Evolutionary conservation across 2,888 invertebrate genomes (phyloP), one percentile per base, ranked within the genome.

Genomic region (Branchellion lobata): DNA sequence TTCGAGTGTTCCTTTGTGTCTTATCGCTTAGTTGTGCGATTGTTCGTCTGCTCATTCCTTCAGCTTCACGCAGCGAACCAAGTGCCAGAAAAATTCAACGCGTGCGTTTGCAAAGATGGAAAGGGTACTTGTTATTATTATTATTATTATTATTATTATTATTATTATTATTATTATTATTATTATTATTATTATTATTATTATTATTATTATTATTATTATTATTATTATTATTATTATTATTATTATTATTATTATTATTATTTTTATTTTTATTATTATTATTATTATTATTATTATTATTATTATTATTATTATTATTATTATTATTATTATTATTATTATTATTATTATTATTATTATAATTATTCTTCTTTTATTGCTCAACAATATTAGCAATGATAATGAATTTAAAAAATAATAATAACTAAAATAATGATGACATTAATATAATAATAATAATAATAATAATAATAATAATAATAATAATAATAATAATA

Each of bases 191-290:
- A 74, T 74, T 11, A 74, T 74, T 11, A 40, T 74, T 11, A 74
- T 74, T 11, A 74, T 40, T 74, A 74, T 74, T 40, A 74, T 74
- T 40, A 74, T 74, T 40, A 40, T 74, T 40, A 74, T 74, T 40
- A 74, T 74, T 74, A 74, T 74, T 40, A 74, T 74, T 40, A 40
- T 74, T 40, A 40, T 74, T 40, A 74, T 74, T 40, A 74, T 74
- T 74, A 74, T 34, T 74, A 74, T 74, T 74, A 74, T 74, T 40
- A 74, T 74, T 40, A 74, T 74, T 40, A 76, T 76, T 57, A 76
- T 57, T 57, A 57, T 76, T 57, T 18, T 76, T 57, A 76, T 76
- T 57, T 18, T 18, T 57, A 76, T 76, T 57, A 76, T 76, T 57
- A 76, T 76, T 57, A 57, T 76, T 76, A 76, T 57, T 57, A 57